Conservation (phyloP, 2,888 invertebrate genomes). For the Gymnoscelis rufifasciata region DNA sequence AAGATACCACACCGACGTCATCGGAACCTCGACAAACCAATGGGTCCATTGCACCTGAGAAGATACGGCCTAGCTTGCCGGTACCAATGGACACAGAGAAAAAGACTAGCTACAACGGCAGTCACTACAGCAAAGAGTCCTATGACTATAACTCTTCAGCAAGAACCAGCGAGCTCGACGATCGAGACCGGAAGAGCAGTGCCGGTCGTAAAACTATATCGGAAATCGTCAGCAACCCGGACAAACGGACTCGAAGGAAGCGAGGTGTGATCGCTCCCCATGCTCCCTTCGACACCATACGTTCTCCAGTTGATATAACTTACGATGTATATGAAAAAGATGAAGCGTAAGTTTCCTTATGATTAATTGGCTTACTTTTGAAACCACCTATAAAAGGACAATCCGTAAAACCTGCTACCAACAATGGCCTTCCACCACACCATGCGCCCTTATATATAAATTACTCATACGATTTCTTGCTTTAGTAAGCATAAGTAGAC, state of each 20-base stretch:
- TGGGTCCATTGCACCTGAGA: conserved; percentile 31
- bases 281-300: conserved; percentile 59
- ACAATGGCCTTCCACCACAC: too few species aligned
- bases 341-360: conserved; percentile 62
- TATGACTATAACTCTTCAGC: conserved; percentile 37
- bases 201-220: conserved; percentile 59
- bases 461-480: too few species aligned
- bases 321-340: conserved; percentile 79
- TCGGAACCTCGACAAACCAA: conserved; percentile 32
- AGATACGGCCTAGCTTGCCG: conserved; percentile 24
- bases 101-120: conserved; percentile 55
- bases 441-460: too few species aligned
- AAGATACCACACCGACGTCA: conserved; percentile 19
- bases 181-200: conserved; percentile 52
- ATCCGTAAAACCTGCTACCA: too few species aligned
- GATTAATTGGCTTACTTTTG: not conserved
- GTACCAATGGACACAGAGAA: conserved; percentile 43
- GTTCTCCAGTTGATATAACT: conserved; percentile 59
- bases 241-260: conserved; percentile 49
- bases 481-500: too few species aligned
- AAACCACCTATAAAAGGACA: too few species aligned
- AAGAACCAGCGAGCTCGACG: conserved; percentile 21
- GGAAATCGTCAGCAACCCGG: conserved; percentile 53
- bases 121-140: conserved; percentile 48
- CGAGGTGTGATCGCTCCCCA: conserved; percentile 77